These are phyloP conservation scores for Tanytarsus gracilentus DNA, from an alignment of 2,888 invertebrate genomes.

Conservation along the genomic window DNA sequence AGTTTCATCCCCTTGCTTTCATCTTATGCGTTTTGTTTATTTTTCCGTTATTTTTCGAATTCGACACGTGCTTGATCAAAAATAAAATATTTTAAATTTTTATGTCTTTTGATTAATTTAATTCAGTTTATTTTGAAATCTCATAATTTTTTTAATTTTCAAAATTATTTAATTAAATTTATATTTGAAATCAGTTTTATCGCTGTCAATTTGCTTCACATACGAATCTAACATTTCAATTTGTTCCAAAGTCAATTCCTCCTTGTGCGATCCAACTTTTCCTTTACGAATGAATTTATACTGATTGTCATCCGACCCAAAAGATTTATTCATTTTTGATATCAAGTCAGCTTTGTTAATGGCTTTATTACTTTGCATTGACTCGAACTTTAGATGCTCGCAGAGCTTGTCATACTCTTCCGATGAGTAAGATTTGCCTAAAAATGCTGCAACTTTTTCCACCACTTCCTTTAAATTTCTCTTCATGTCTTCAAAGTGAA, in stretches of 20 bases:
- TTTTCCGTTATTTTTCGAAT: too few relatives aligned
- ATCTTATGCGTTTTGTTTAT: too few relatives aligned
- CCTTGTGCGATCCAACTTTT: conserved; percentile 33
- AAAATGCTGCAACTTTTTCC: conserved; percentile 35
- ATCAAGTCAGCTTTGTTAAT: background rate
- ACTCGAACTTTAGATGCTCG: conserved; percentile 36
- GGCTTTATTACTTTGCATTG: conserved; percentile 33
- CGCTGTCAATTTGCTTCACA: too few relatives aligned
- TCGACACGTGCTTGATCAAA: too few relatives aligned
- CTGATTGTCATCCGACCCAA: background rate
- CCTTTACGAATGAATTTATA: conserved; percentile 33
- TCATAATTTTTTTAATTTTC: too few relatives aligned
- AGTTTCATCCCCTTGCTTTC: too few relatives aligned
- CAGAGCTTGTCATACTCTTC: conserved; percentile 34
- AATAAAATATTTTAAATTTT: too few relatives aligned
- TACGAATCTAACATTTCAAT: conserved; percentile 31
- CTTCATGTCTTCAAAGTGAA: conserved; percentile 41
- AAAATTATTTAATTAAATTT: too few relatives aligned
- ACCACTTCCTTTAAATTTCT: conserved; percentile 35
- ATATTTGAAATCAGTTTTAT: too few relatives aligned
- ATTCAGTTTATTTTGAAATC: too few relatives aligned
- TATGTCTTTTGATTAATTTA: too few relatives aligned
- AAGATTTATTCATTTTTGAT: background rate
- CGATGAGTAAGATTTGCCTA: conserved; percentile 33
- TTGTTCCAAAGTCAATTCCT: conserved; percentile 32